Percentiles rank a stretch among this genome's conserved stretches.
Evolutionary conservation across 2,888 invertebrate genomes (phyloP).

Genomic region (Scaptomyza flava): DNA sequence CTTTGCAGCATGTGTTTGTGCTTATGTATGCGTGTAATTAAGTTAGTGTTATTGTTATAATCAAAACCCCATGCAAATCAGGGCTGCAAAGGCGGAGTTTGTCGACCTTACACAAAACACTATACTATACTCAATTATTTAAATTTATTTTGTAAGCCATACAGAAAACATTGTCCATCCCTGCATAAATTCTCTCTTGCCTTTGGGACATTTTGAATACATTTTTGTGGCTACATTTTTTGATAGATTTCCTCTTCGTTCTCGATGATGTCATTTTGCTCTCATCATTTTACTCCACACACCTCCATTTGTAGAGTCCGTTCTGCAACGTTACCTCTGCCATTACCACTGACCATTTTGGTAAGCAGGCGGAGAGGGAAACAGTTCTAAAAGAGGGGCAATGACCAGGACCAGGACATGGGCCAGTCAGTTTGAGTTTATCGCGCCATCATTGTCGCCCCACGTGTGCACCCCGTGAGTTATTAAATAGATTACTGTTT

Average conservation of each 20-base stretch:
- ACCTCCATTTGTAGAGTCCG: constrained; percentile 4
- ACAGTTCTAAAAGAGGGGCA: neutral
- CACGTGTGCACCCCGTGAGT: constrained; percentile 62
- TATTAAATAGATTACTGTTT: constrained; percentile 76
- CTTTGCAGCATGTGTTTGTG: constrained; percentile 27
- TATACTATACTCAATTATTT: neutral
- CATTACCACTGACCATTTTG: constrained; percentile 28
- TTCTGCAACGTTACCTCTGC: constrained; percentile 36
- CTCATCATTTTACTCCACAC: constrained; percentile 13
- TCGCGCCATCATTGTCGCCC: constrained; percentile 64
- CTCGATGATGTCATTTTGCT: constrained; percentile 32
- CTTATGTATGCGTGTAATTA: constrained; percentile 70
- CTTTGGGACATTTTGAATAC: constrained; percentile 19
- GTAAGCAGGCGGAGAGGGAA: constrained; percentile 1
- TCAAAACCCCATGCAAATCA: constrained; percentile 32
- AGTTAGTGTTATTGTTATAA: constrained; percentile 62
- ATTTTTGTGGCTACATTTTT: constrained; percentile 39
- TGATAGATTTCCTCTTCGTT: constrained; percentile 45
- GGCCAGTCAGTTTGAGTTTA: constrained; percentile 49
- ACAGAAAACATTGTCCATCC: neutral
- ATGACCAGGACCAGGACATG: constrained; percentile 1
- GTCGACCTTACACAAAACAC: neutral
- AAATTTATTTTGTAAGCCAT: neutral
- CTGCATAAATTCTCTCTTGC: neutral
- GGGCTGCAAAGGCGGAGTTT: constrained; percentile 2